Evolutionary conservation across 2,113 vertebrate genomes (phyloP).

Genomic region (Sander vitreus): DNA sequence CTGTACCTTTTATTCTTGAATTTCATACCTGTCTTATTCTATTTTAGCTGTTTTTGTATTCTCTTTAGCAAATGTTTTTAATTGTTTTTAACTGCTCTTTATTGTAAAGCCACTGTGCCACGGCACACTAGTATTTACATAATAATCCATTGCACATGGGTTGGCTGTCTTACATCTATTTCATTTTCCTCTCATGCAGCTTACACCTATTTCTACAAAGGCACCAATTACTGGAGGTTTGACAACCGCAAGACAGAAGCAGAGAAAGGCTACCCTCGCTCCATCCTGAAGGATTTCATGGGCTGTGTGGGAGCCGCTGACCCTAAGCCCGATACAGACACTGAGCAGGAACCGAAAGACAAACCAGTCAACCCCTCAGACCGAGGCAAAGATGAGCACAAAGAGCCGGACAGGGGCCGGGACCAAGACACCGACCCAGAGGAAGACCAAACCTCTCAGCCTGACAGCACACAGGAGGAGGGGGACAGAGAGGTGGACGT

Average conservation of each 20-base stretch:
- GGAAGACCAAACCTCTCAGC: conserved; percentile 31
- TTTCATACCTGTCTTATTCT: no score
- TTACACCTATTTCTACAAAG: conserved; percentile 96
- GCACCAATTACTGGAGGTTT: conserved; percentile 95
- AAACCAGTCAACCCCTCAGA: conserved; percentile 57
- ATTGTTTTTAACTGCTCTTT: no score
- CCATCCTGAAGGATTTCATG: conserved; percentile 97
- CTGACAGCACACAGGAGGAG: conserved; percentile 39
- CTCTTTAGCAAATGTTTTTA: no score
- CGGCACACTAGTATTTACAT: neutral
- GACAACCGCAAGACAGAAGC: conserved; percentile 90
- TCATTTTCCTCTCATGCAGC: conserved; percentile 77
- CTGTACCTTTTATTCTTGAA: no score
- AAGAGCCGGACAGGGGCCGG: conserved; percentile 50
- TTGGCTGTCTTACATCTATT: neutral
- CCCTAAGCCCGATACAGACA: conserved; percentile 69
- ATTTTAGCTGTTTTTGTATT: no score
- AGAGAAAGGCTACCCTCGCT: conserved; percentile 94
- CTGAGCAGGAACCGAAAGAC: conserved; percentile 34
- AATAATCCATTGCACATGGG: neutral
- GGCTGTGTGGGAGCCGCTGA: conserved; percentile 88
- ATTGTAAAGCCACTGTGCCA: no score
- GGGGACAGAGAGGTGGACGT: conserved; percentile 86
- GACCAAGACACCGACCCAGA: conserved; percentile 73
- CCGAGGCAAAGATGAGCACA: conserved; percentile 54